Conservation (phyloP, 2,888 invertebrate species). For the Acanthosepion esculentum region DNA sequence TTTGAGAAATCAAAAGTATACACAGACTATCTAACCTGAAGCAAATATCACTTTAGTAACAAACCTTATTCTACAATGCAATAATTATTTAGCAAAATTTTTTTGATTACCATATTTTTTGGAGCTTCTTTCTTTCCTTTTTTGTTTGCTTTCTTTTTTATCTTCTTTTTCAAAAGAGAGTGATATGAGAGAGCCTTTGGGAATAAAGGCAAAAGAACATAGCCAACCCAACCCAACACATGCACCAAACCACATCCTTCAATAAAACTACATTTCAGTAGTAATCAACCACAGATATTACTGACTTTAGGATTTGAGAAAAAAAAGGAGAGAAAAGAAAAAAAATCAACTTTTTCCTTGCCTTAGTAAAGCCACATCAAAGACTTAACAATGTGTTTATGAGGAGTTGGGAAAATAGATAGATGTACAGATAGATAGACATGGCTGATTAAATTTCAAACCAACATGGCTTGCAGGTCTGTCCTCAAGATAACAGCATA, state of each 20-base stretch:
- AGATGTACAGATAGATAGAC: neutral
- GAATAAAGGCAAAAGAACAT: neutral
- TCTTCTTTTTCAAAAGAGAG: neutral
- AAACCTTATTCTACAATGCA: neutral
- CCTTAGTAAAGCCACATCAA: neutral
- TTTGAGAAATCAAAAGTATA: neutral
- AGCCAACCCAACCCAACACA: neutral
- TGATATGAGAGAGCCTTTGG: neutral
- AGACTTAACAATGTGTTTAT: neutral
- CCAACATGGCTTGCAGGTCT: neutral
- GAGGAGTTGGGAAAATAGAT: neutral
- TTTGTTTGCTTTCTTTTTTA: no score
- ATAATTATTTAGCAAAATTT: neutral
- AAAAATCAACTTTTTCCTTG: neutral
- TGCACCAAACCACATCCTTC: neutral
- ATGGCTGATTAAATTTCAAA: neutral
- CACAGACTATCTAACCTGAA: neutral
- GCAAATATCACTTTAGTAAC: neutral
- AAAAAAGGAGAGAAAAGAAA: neutral
- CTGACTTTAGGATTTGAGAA: neutral
- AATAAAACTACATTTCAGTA: neutral
- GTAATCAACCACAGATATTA: constrained; percentile 4
- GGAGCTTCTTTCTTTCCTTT: no score
- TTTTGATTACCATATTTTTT: neutral
- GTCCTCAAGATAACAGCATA: neutral